These are phyloP conservation scores for Plagodis pulveraria DNA, from an alignment of 2,888 invertebrate species.

Conservation along the genomic window DNA sequence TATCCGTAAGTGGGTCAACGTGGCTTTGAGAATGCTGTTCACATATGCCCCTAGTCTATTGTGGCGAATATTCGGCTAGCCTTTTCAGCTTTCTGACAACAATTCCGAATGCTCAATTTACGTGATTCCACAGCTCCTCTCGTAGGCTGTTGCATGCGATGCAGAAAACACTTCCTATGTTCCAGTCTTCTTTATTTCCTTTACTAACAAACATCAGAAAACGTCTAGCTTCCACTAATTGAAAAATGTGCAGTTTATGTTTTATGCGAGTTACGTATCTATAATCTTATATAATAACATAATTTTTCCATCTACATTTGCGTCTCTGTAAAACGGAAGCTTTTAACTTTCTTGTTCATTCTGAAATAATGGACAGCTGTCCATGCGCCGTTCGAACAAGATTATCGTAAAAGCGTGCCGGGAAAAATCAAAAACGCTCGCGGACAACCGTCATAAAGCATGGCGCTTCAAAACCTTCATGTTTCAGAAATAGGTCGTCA, in stretches of 20 bases:
- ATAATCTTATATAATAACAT: slow-evolving; percentile 11
- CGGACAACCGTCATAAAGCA: slow-evolving; percentile 57
- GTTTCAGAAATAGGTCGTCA: slow-evolving; percentile 71
- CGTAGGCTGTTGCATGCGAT: slow-evolving; percentile 27
- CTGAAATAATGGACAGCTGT: slow-evolving; percentile 34
- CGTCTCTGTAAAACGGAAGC: slow-evolving; percentile 29
- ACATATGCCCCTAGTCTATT: slow-evolving; percentile 54
- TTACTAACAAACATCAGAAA: slow-evolving; percentile 33
- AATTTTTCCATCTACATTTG: slow-evolving; percentile 33
- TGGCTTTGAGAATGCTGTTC: slow-evolving; percentile 65
- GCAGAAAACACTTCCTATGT: slow-evolving; percentile 24
- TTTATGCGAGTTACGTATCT: slow-evolving; percentile 25
- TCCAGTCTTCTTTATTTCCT: slow-evolving; percentile 24
- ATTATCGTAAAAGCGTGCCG: slow-evolving; percentile 48
- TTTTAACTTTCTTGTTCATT: slow-evolving; percentile 32
- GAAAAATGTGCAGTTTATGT: slow-evolving; percentile 38
- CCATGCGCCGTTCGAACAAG: slow-evolving; percentile 21
- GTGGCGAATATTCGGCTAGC: slow-evolving; percentile 55
- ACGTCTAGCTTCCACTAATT: slow-evolving; percentile 35
- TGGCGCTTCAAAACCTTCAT: slow-evolving; percentile 61
- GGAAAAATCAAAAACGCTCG: slow-evolving; percentile 58
- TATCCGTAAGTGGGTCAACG: slow-evolving; percentile 74
- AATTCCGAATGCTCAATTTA: slow-evolving; percentile 48
- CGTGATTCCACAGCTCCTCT: slow-evolving; percentile 42
- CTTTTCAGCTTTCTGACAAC: slow-evolving; percentile 55